Base-by-base conservation (phyloP, 2,113 vertebrate species). In the Heterochromis multidens region DNA sequence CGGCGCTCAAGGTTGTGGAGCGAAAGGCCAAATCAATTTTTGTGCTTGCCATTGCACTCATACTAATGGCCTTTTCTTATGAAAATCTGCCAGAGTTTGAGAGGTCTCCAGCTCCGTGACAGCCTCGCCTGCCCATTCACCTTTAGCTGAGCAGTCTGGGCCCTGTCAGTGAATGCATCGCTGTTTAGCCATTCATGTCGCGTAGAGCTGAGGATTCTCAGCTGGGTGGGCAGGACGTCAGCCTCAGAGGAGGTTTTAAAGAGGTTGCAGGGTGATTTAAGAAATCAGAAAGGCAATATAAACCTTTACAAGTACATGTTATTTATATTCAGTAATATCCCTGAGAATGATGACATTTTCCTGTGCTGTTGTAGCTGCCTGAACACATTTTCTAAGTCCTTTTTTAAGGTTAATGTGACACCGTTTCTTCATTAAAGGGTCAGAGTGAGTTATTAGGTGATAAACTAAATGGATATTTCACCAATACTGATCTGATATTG, bases 1-100 rank as follows among this genome's bases (percentile, higher is more conserved):
- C 40, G 37, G 59, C 0, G 63, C 83, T 79, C 79, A 89, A 89
- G 89, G 91, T 92, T 92, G 83, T 21, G 56, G 77, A 92, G 90
- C 83, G n/a, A 93, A 93, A 93, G 91, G 92, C 89, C 92, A 91
- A 91, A 92, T 93, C 91, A 67, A 93, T 93, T 85, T 57, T 7
- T 79, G 80, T 8, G 87, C 86, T 80, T 12, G 84, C 27, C 16
- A 65, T 61, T 62, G 89, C 80, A 6, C 89, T 86, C 90, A 82
- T 77, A 90, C 88, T 83, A 79, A 87, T 80, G 76, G 74, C 40
- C 86, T 74, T 82, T 89, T 87, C 88, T 89, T 82, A 70, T 86
- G 87, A 89, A 82, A 87, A 93, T 86, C 81, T 60, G 78, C 72
- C 72, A 29, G 63, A 46, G 43, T 59, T 2, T 43, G 61, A 88